Evolutionary conservation across 2,113 vertebrate species (phyloP).

Genomic region (Macaca fascicularis): T2T-MFA8v1.1 NC_088375.1:54007001-54007500

Average conservation of each 20-base stretch:
- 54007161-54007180: background rate
- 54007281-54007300: background rate
- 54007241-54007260: background rate
- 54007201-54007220: background rate
- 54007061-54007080: background rate
- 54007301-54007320: background rate
- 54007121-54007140: background rate
- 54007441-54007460: background rate
- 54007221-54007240: background rate
- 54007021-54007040: background rate
- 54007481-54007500: background rate
- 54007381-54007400: background rate
- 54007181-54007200: background rate
- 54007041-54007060: background rate
- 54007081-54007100: background rate
- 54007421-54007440: background rate
- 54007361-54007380: background rate
- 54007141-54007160: conserved; percentile 4
- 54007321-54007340: background rate
- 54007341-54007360: background rate
- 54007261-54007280: background rate
- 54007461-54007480: background rate
- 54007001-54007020: background rate
- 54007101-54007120: background rate
- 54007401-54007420: background rate